phyloP scores from a whole-genome alignment of 2,113 vertebrate species.

The Ceyx cyanopectus region DNA sequence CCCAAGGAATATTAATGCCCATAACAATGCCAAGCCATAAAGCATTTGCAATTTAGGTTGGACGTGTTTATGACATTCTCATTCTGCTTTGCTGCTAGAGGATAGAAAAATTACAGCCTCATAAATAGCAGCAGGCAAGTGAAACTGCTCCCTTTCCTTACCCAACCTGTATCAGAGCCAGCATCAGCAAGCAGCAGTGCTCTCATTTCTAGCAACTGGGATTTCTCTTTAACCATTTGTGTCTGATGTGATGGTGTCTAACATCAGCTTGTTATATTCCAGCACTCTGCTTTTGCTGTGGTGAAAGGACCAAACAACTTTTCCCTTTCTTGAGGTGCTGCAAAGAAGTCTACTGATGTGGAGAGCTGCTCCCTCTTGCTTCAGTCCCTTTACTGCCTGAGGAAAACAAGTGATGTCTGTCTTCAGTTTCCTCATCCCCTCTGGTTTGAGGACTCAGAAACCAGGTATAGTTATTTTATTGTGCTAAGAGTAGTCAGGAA shows the following conservation, averaged over 20 bases:
- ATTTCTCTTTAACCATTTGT: not conserved
- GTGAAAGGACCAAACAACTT: not conserved
- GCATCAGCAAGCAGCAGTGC: not conserved
- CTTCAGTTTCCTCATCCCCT: not conserved
- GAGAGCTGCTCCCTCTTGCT: not conserved
- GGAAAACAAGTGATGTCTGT: not conserved
- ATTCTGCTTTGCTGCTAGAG: not conserved
- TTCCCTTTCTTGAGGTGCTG: not conserved
- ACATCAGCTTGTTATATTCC: not conserved
- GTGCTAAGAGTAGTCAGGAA: not conserved
- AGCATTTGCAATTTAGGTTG: not conserved
- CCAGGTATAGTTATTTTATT: not conserved
- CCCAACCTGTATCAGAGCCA: not conserved
- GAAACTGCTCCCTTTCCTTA: not conserved
- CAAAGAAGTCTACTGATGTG: not conserved
- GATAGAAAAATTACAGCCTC: not conserved
- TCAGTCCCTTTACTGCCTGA: not conserved
- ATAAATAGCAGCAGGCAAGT: not conserved
- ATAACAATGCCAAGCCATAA: not conserved
- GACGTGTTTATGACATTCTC: not conserved
- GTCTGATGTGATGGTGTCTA: not conserved
- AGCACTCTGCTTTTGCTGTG: not conserved
- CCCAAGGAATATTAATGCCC: not conserved
- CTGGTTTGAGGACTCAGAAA: not conserved
- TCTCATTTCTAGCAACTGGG: not conserved